Evolutionary conservation across 2,797 vertebrate species (phyloP).

Genomic region (Phoeniculus purpureus): DNA sequence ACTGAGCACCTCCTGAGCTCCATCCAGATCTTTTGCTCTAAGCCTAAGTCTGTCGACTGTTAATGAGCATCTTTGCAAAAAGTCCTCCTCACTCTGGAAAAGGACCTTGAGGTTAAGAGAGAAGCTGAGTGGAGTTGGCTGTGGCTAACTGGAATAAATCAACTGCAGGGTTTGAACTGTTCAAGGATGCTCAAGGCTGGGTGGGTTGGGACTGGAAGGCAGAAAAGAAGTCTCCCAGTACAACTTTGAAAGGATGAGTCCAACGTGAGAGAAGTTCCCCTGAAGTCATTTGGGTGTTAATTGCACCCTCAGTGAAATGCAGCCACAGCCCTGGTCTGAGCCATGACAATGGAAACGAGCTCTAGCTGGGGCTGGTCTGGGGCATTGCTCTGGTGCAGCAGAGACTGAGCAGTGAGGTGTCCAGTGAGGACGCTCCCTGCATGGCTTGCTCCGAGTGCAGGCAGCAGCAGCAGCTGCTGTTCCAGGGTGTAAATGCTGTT

Average conservation of each 20-base stretch:
- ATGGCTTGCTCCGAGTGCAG: neutral
- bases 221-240: neutral
- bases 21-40: neutral
- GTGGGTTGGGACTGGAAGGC: neutral
- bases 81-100: neutral
- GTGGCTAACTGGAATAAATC: neutral
- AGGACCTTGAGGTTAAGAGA: neutral
- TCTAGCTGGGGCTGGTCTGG: neutral
- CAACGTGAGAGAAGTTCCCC: neutral
- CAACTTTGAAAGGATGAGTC: neutral
- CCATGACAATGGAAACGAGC: rapidly evolving
- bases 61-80: neutral
- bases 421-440: neutral
- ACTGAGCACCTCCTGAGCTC: neutral
- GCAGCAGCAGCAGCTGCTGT: neutral
- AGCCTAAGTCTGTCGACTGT: neutral
- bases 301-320: neutral
- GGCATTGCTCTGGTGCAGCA: too few relatives aligned
- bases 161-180: neutral
- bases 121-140: neutral
- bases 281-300: neutral
- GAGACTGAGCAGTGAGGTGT: neutral
- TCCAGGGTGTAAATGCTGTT: rapidly evolving
- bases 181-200: neutral
- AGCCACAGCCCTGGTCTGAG: neutral